These are phyloP conservation scores for Xyrauchen texanus DNA, from an alignment of 2,113 vertebrate species.

Conservation along the genomic window DNA sequence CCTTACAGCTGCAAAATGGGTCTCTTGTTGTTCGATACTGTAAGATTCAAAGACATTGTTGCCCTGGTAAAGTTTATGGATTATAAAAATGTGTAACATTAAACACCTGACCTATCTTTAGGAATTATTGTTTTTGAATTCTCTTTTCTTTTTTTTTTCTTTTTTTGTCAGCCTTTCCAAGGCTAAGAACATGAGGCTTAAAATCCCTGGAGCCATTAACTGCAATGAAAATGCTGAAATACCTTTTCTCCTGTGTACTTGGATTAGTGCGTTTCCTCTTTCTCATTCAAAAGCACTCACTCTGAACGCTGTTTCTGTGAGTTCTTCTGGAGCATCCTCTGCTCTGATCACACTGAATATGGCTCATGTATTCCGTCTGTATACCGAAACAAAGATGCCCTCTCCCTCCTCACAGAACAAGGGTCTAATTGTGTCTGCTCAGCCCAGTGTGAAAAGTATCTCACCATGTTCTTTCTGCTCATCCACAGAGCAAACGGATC, in stretches of 20 bases:
- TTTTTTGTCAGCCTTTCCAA: background rate
- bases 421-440: slow-evolving; percentile 65
- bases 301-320: slow-evolving; percentile 3
- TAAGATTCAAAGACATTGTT: background rate
- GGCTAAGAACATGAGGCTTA: background rate
- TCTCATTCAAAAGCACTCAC: slow-evolving; percentile 8
- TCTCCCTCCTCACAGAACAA: slow-evolving; percentile 55
- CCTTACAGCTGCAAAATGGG: too few species aligned
- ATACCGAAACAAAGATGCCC: slow-evolving; percentile 54
- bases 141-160: too few species aligned
- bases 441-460: slow-evolving; percentile 65
- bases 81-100: background rate
- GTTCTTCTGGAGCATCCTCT: slow-evolving; percentile 36
- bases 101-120: background rate
- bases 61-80: background rate
- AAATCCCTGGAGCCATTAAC: slow-evolving; percentile 6
- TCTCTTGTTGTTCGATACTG: too few species aligned
- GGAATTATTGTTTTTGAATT: background rate
- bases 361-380: slow-evolving; percentile 52
- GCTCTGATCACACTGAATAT: slow-evolving; percentile 54
- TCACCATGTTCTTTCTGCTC: slow-evolving; percentile 47
- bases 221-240: background rate
- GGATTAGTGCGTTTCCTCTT: slow-evolving; percentile 20
- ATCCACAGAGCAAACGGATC: slow-evolving; percentile 64
- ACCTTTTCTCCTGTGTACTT: slow-evolving; percentile 10